A percentile compares a stretch with the other conserved stretches of the same genome.
Evolutionary conservation across 2,113 vertebrate genomes (phyloP).

Genomic region (Hypanus sabinus): DNA sequence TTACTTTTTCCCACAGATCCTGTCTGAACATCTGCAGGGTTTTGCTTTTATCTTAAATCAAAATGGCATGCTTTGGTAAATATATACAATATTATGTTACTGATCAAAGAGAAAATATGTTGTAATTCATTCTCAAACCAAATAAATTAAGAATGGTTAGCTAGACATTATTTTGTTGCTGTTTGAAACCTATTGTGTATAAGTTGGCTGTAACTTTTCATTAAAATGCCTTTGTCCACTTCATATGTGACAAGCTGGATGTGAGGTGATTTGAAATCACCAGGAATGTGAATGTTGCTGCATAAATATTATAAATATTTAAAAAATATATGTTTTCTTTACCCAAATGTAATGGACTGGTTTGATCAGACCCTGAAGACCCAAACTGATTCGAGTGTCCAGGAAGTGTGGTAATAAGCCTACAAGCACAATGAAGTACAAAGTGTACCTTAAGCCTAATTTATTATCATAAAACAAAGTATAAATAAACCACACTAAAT

Average conservation of each 20-base stretch:
- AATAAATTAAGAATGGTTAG: neutral
- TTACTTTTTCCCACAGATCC: neutral
- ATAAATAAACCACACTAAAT: no score
- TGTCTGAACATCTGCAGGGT: neutral
- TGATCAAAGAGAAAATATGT: neutral
- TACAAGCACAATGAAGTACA: no score
- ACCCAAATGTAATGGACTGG: neutral
- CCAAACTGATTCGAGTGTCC: no score
- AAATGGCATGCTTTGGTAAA: neutral
- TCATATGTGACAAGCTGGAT: neutral
- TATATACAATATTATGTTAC: neutral
- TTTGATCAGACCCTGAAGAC: no score
- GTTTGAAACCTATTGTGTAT: neutral
- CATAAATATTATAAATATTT: neutral
- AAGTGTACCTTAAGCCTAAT: no score
- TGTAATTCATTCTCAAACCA: neutral
- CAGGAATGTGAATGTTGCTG: neutral
- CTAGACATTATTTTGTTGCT: neutral
- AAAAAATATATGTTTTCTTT: neutral
- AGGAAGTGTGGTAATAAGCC: no score
- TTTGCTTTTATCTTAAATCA: neutral
- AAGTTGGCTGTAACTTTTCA: neutral
- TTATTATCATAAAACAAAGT: no score
- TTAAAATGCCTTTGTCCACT: neutral
- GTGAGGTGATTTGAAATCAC: neutral